Conservation (phyloP, 2,113 vertebrate species). For the Colossoma macropomum region DNA sequence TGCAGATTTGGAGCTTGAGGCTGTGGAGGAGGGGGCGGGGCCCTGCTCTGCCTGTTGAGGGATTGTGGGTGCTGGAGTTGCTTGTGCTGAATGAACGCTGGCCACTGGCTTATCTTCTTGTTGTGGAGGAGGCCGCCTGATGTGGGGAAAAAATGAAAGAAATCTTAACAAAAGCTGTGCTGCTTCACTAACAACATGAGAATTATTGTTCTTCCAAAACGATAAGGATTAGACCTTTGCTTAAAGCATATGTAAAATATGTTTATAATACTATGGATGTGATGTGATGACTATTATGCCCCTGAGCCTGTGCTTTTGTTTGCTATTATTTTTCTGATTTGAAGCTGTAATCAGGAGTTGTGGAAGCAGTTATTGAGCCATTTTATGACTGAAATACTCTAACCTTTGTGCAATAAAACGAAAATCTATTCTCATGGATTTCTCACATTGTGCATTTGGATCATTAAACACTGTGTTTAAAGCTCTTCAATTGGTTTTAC, state of each 20-base stretch:
- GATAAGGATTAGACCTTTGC: neutral
- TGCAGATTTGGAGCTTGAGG: slow-evolving; percentile 79
- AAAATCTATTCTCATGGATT: neutral
- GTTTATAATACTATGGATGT: too few species aligned
- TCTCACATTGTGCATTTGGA: neutral
- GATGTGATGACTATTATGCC: neutral
- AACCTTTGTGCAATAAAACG: neutral
- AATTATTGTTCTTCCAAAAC: neutral
- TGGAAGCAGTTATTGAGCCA: too few species aligned
- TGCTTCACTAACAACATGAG: neutral
- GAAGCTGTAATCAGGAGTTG: neutral
- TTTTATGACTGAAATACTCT: neutral
- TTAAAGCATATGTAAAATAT: too few species aligned
- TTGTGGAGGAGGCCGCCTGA: slow-evolving; percentile 86
- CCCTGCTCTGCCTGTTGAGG: slow-evolving; percentile 82
- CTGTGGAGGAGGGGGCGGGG: slow-evolving; percentile 25
- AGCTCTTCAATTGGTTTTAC: neutral
- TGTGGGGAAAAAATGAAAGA: neutral
- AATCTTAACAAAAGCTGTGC: neutral
- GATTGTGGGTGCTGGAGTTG: slow-evolving; percentile 88
- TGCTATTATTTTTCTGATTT: neutral
- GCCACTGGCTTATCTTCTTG: slow-evolving; percentile 87
- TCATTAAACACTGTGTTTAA: neutral
- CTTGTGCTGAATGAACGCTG: slow-evolving; percentile 86
- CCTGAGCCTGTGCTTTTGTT: neutral